Base-by-base conservation (phyloP, 2,888 invertebrate species). In the Trimorus sp. region DNA sequence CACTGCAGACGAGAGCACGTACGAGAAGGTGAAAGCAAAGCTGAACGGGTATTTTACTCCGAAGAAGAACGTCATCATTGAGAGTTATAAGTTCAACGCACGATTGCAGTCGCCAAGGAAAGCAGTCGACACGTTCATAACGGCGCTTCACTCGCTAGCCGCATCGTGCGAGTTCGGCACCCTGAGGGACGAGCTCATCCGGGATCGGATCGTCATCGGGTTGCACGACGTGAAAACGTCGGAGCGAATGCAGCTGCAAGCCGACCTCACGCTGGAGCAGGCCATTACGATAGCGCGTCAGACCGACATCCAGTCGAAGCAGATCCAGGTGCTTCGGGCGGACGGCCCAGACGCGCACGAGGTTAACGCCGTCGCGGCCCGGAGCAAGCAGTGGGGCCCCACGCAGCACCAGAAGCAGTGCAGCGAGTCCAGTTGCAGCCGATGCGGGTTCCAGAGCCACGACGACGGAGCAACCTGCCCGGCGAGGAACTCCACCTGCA, bases 151-250 rank as follows among this genome's bases (percentile, higher is more conserved):
- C 54, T 79, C 79, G 4, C 56, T 86, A 42, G 26, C 26, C 26
- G 26, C 26, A 51, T 48, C 63, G 7, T 88, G 86, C 49, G 79
- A 88, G 0, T 87, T 84, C 62, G 84, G 83, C 3, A n/a, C 40
- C 7, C 76, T 88, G 16, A 84, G 82, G 68, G 83, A 88, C 9
- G 80, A 87, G 26, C 84, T 88, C 12, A 88, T 88, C 9, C 60
- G 87, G 54, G 87, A 89, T 63, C 73, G 84, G 40, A 88, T 88
- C 54, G 83, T 86, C 7, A 85, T 87, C 7, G 88, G 87, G 1
- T 80, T 88, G 59, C n/a, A 53, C 16, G 87, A 88, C 60, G 48
- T 38, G 6, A 82, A 70, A 76, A 82, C 84, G 0, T 83, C 82
- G 11, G 85, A 88, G 69, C 76, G 70, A 26, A 77, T 89, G 26